Percentiles rank a stretch among this genome's conserved stretches.
phyloP scores from a whole-genome alignment of 2,797 vertebrate species.

The Takifugu rubripes region DNA sequence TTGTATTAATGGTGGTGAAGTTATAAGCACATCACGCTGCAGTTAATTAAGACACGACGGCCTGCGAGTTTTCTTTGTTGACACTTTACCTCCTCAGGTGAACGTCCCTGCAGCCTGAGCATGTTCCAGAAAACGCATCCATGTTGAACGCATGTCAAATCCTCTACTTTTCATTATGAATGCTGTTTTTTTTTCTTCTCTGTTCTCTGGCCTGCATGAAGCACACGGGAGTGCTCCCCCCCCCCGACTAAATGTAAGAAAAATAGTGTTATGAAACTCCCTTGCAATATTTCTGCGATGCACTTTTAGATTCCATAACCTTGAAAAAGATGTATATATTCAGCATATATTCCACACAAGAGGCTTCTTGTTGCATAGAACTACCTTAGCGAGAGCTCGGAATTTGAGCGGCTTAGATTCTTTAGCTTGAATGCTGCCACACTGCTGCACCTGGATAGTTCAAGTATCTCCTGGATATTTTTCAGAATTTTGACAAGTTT shows the following conservation, averaged over 20 bases:
- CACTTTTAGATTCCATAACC: constrained; percentile 59
- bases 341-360: constrained; percentile 53
- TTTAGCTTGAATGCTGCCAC: constrained; percentile 30
- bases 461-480: constrained; percentile 27
- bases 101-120: constrained; percentile 61
- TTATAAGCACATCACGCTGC: constrained; percentile 25
- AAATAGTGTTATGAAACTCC: constrained; percentile 51
- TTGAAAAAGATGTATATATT: constrained; percentile 56
- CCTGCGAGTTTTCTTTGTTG: constrained; percentile 26
- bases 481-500: neutral
- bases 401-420: constrained; percentile 7
- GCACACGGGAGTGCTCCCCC: constrained; percentile 57
- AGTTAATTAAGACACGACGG: constrained; percentile 37
- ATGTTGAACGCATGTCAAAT: constrained; percentile 70
- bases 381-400: constrained; percentile 6
- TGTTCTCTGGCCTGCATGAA: constrained; percentile 70
- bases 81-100: constrained; percentile 75
- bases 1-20: constrained; percentile 14
- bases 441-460: constrained; percentile 24
- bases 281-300: constrained; percentile 66
- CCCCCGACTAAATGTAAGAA: constrained; percentile 45
- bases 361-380: constrained; percentile 45
- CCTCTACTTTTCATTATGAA: constrained; percentile 50
- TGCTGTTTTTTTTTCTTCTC: constrained; percentile 22
- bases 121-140: constrained; percentile 60